Evolutionary conservation across 2,113 vertebrate genomes (phyloP).

Genomic region (Laticauda laticaudata): DNA sequence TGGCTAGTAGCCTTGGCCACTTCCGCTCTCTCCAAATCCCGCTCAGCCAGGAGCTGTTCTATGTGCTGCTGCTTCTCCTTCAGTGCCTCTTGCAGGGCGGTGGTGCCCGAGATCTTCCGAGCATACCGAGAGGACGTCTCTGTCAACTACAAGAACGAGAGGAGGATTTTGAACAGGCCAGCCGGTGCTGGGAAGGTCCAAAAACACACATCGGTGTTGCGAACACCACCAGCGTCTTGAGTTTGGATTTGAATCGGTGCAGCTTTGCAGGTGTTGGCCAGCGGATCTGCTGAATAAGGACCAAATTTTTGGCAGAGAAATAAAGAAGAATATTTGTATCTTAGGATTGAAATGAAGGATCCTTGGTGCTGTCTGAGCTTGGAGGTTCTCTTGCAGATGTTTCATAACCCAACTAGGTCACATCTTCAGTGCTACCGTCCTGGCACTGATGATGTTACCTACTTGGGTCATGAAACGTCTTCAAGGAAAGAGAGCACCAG

Average conservation of each 20-base stretch:
- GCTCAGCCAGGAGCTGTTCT: conserved; percentile 94
- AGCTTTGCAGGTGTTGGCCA: neutral
- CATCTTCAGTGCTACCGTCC: neutral
- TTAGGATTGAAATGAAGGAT: neutral
- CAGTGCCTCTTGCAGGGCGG: conserved; percentile 93
- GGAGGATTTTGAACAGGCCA: conserved; percentile 18
- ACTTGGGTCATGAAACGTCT: neutral
- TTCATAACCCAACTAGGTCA: neutral
- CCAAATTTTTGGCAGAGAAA: neutral
- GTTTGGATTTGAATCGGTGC: neutral
- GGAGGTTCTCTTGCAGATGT: neutral
- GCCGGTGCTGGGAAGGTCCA: neutral
- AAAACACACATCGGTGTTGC: neutral
- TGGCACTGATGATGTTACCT: neutral
- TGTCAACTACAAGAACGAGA: conserved; percentile 81
- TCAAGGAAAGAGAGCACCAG: neutral
- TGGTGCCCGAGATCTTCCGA: conserved; percentile 97
- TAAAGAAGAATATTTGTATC: neutral
- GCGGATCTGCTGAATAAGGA: neutral
- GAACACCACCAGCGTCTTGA: neutral
- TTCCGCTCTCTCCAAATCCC: conserved; percentile 94
- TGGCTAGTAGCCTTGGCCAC: conserved; percentile 95
- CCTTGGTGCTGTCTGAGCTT: neutral
- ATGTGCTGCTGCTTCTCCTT: conserved; percentile 99
- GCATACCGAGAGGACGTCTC: conserved; percentile 95